Conservation (phyloP, 2,888 invertebrate genomes). For the Cistogaster globosa region DNA sequence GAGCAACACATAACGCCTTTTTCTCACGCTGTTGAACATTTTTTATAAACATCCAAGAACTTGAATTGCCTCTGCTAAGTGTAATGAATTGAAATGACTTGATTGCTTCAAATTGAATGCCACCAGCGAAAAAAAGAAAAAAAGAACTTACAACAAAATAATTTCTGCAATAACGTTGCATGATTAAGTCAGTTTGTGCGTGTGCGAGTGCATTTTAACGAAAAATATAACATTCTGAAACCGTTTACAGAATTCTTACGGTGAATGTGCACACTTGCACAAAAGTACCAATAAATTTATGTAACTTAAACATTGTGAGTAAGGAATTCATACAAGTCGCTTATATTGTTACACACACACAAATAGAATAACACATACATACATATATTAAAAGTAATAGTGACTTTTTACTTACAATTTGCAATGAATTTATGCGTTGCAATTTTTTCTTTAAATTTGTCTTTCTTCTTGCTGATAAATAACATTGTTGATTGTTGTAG, state of each 20-base stretch:
- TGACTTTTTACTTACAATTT: slow-evolving; percentile 55
- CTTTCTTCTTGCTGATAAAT: slow-evolving; percentile 62
- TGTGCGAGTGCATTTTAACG: neutral
- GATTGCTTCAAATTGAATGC: slow-evolving; percentile 71
- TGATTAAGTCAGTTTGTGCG: slow-evolving; percentile 15
- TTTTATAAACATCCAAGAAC: slow-evolving; percentile 55
- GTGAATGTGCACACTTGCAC: neutral
- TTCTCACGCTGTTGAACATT: neutral
- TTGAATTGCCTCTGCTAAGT: slow-evolving; percentile 66
- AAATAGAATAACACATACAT: neutral
- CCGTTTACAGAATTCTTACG: slow-evolving; percentile 2
- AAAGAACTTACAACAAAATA: slow-evolving; percentile 34
- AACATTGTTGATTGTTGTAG: slow-evolving; percentile 61
- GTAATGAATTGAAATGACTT: slow-evolving; percentile 72
- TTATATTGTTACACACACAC: neutral
- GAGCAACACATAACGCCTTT: too few species aligned
- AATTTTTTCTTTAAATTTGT: slow-evolving; percentile 66
- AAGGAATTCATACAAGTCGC: neutral
- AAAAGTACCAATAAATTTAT: neutral
- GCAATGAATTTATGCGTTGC: slow-evolving; percentile 66
- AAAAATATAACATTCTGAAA: slow-evolving; percentile 20
- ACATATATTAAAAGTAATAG: neutral
- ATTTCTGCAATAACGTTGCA: slow-evolving; percentile 24
- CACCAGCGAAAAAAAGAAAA: slow-evolving; percentile 53
- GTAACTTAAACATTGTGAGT: neutral